Percentiles rank a stretch among this genome's conserved stretches.
Evolutionary conservation across 2,113 vertebrate species (phyloP).

Genomic region (Tragelaphus imberbis): DNA sequence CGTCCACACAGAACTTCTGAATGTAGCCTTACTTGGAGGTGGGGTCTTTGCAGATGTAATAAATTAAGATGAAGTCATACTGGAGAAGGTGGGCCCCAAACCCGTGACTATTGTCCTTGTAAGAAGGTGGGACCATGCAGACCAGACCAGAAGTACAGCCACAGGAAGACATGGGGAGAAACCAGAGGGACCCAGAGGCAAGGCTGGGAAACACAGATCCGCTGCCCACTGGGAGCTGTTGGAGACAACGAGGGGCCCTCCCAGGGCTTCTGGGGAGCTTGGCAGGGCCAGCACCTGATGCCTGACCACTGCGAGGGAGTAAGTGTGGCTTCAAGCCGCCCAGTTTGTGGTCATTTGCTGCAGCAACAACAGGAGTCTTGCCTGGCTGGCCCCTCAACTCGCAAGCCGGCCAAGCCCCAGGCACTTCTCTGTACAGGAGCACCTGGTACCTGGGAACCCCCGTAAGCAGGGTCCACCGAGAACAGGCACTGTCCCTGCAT

Average conservation of each 20-base stretch:
- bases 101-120: too few relatives aligned
- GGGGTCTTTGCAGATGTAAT: not conserved
- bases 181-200: accelerated
- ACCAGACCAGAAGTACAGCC: accelerated
- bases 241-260: accelerated
- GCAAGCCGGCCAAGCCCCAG: accelerated
- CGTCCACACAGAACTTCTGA: accelerated
- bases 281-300: not conserved
- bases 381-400: accelerated
- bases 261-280: not conserved
- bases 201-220: too few relatives aligned
- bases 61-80: not conserved
- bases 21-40: not conserved
- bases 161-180: accelerated
- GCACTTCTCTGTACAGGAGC: too few relatives aligned
- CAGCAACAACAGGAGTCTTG: too few relatives aligned
- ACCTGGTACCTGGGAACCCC: accelerated
- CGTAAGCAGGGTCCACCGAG: accelerated
- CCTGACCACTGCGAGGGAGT: not conserved
- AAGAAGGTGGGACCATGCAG: too few relatives aligned
- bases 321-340: not conserved
- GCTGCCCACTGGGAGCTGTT: accelerated
- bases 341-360: not conserved
- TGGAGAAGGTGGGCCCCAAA: not conserved
- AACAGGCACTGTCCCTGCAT: accelerated